Evolutionary conservation across 2,888 invertebrate species (phyloP).

Genomic region (Archips crataeganus): DNA sequence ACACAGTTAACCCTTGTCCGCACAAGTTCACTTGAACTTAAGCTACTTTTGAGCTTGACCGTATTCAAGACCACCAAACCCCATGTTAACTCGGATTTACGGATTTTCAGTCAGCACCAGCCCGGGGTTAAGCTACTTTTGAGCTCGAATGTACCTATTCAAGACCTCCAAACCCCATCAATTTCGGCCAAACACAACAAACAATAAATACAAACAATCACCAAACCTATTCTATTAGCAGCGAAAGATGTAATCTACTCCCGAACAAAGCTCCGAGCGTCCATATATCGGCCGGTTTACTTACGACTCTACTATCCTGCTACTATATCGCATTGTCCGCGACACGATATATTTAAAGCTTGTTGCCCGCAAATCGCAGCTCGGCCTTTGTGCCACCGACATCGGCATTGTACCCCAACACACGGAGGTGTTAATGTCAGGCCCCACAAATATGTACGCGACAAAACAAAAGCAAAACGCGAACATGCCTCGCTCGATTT

Average conservation of each 20-base stretch:
- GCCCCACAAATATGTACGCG: constrained; percentile 69
- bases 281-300: constrained; percentile 67
- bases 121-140: no score
- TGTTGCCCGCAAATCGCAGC: constrained; percentile 65
- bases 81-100: no score
- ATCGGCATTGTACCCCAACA: constrained; percentile 57
- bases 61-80: no score
- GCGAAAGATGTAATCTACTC: constrained; percentile 69
- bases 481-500: constrained; percentile 64
- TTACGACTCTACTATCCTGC: constrained; percentile 59
- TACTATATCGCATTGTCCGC: constrained; percentile 51
- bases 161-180: constrained; percentile 14
- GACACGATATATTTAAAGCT: constrained; percentile 68
- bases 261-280: constrained; percentile 63
- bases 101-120: no score
- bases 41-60: no score
- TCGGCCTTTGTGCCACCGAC: constrained; percentile 62
- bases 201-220: constrained; percentile 44
- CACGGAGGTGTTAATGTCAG: constrained; percentile 67
- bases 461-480: constrained; percentile 60
- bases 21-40: no score
- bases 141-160: not conserved
- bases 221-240: constrained; percentile 66
- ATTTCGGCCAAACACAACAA: constrained; percentile 39
- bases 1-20: no score